Conservation (phyloP, 92 coral and sea anemone species). For the Blastomussa wellsi region DNA sequence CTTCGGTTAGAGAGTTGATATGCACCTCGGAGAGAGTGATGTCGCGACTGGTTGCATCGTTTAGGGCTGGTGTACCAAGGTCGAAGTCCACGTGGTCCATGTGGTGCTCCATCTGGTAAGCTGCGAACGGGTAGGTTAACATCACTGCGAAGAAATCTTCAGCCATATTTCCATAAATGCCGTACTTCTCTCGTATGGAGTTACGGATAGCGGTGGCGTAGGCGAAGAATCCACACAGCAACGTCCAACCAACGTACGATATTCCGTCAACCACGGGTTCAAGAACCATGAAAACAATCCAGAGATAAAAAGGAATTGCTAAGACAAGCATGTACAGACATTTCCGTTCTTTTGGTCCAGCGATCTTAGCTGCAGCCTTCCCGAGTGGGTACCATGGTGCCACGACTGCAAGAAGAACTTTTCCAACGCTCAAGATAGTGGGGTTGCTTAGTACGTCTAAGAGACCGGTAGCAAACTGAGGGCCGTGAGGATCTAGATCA, state of each 20-base stretch:
- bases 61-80: background rate
- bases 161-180: constrained; percentile 74
- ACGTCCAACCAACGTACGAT: constrained; percentile 71
- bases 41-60: background rate
- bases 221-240: constrained; percentile 69
- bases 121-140: constrained; percentile 76
- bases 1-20: constrained; percentile 1
- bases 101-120: constrained; percentile 83
- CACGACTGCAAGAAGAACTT: constrained; percentile 52
- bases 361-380: constrained; percentile 65
- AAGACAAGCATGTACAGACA: constrained; percentile 60
- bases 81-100: constrained; percentile 31
- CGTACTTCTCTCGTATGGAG: constrained; percentile 74
- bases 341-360: constrained; percentile 29
- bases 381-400: constrained; percentile 77
- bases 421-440: constrained; percentile 30
- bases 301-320: constrained; percentile 63
- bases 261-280: constrained; percentile 59
- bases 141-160: constrained; percentile 74
- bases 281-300: constrained; percentile 59
- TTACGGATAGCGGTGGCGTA: constrained; percentile 66
- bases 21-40: constrained; percentile 21
- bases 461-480: constrained; percentile 58
- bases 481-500: constrained; percentile 64
- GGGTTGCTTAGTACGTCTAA: constrained; percentile 48